phyloP scores from a whole-genome alignment of 2,113 vertebrate genomes.

The Mus musculus region DNA sequence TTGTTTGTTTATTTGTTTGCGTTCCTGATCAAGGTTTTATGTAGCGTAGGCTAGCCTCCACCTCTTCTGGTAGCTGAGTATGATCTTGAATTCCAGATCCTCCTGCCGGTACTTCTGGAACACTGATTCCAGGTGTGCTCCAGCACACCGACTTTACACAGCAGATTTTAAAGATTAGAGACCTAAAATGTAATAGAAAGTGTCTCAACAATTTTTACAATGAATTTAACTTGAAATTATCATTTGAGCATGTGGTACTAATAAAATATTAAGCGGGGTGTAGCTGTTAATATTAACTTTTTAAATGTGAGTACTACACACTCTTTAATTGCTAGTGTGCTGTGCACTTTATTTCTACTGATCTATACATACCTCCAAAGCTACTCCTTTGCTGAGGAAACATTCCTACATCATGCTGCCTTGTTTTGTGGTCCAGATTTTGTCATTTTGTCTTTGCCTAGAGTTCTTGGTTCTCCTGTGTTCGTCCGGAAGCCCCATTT shows the following conservation, averaged over 20 bases:
- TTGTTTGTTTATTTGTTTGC: not conserved
- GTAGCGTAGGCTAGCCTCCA: not conserved
- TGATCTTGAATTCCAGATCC: not conserved
- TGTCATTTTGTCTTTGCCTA: not conserved
- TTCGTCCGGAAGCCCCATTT: not conserved
- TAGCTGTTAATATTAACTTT: not conserved
- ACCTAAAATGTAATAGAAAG: not conserved
- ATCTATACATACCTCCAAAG: not conserved
- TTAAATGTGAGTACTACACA: not conserved
- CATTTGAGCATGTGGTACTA: not conserved
- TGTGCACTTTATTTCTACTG: not conserved
- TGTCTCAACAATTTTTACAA: not conserved
- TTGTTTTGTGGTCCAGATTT: not conserved
- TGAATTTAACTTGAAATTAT: not conserved
- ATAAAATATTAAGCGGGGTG: not conserved
- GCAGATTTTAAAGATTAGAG: not conserved
- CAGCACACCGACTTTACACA: not conserved
- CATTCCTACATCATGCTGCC: not conserved
- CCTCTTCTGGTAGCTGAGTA: not conserved
- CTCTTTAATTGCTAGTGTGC: not conserved
- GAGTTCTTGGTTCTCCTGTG: not conserved
- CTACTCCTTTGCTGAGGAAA: not conserved
- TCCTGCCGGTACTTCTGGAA: not conserved
- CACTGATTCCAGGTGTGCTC: not conserved
- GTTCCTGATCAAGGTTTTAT: not conserved